Conservation (phyloP, 35 echinoderm and acorn worm species). For the Ptychodera flava region DNA sequence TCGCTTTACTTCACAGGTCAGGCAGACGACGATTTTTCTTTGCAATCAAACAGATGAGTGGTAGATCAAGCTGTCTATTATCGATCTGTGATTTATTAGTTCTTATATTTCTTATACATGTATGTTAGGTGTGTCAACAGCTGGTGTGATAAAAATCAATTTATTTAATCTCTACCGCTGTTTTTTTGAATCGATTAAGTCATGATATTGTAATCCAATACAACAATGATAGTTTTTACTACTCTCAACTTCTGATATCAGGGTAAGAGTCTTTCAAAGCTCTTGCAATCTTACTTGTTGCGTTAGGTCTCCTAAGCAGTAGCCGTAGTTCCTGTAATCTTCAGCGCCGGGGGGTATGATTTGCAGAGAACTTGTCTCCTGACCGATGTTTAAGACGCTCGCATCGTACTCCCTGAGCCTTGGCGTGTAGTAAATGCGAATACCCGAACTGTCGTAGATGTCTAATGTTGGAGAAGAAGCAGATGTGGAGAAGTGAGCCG, state of each 20-base stretch:
- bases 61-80: no score
- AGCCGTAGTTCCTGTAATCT: background rate
- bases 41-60: no score
- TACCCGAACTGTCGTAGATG: conserved; percentile 3
- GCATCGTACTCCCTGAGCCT: background rate
- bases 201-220: background rate
- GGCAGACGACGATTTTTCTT: no score
- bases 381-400: background rate
- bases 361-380: background rate
- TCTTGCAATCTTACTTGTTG: background rate
- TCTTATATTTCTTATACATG: no score
- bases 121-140: no score
- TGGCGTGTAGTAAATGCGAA: conserved; percentile 11
- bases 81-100: no score
- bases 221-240: background rate
- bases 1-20: no score
- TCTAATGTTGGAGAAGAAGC: background rate
- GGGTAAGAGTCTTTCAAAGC: background rate
- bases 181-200: background rate
- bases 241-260: background rate
- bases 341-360: background rate
- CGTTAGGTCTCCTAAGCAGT: background rate
- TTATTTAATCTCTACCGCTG: no score
- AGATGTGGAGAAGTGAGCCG: background rate
- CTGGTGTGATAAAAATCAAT: no score